Evolutionary conservation across 2,888 invertebrate species (phyloP).

Genomic region (Teleogryllus oceanicus): DNA sequence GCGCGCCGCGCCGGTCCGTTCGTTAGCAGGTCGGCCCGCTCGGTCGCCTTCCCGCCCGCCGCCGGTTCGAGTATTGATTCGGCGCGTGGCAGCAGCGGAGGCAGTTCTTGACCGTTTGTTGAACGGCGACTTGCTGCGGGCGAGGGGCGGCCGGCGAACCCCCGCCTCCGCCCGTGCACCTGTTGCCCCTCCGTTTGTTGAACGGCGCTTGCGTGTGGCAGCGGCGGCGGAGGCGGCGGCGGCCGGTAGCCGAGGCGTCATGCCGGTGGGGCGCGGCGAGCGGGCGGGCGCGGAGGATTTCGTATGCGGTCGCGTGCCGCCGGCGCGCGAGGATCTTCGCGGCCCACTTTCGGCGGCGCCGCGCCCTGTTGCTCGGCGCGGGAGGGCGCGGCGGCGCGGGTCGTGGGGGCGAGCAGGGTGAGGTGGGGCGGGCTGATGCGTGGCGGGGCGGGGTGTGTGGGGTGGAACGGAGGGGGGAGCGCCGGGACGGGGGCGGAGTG

Average conservation of each 20-base stretch:
- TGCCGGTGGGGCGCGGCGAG: not conserved
- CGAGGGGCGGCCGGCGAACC: not conserved
- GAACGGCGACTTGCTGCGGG: too few species aligned
- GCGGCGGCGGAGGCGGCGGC: not conserved
- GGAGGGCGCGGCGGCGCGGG: not conserved
- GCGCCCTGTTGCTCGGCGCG: not conserved
- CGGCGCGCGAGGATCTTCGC: not conserved
- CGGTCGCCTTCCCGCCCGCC: not conserved
- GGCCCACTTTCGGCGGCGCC: not conserved
- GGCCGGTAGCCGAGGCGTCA: not conserved
- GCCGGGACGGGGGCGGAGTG: not conserved
- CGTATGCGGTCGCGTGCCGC: not conserved
- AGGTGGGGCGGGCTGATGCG: not conserved
- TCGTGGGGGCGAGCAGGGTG: not conserved
- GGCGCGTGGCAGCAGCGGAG: slow-evolving; percentile 6
- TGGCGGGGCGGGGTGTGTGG: not conserved
- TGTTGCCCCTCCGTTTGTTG: slow-evolving; percentile 18
- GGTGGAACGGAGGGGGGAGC: not conserved
- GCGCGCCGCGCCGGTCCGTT: not conserved
- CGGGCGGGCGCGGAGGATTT: not conserved
- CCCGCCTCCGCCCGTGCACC: not conserved
- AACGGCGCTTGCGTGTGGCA: not conserved
- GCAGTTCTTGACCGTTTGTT: not conserved
- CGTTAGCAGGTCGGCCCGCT: not conserved
- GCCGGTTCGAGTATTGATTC: slow-evolving; percentile 10